These are phyloP conservation scores for Pipistrellus nathusii DNA, from an alignment of 2,797 vertebrate genomes.

Conservation along the genomic window DNA sequence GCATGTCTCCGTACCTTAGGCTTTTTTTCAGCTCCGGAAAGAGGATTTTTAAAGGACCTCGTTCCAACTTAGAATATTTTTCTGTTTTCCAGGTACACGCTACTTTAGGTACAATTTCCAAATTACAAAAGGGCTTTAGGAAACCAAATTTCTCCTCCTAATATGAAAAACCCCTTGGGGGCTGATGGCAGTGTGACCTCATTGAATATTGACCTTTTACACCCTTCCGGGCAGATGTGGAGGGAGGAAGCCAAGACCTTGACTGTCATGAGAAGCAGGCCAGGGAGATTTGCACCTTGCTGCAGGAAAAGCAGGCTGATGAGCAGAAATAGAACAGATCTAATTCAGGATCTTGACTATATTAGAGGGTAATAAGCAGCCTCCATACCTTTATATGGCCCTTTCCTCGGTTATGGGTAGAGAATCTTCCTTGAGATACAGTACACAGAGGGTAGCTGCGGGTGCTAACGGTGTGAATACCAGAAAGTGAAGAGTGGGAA, in stretches of 20 bases:
- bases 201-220: constrained; percentile 16
- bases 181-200: neutral
- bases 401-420: neutral
- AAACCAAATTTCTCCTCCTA: constrained; percentile 15
- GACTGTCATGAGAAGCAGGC: neutral
- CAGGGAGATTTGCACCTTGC: constrained; percentile 35
- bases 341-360: constrained; percentile 24
- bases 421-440: neutral
- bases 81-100: constrained; percentile 15
- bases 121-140: constrained; percentile 1
- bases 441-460: neutral
- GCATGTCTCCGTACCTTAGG: too few relatives aligned
- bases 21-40: too few relatives aligned
- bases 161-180: neutral
- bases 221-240: neutral
- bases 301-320: neutral
- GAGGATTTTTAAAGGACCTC: constrained; percentile 8
- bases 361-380: neutral
- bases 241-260: constrained; percentile 1
- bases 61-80: constrained; percentile 22
- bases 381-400: neutral
- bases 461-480: neutral
- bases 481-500: neutral
- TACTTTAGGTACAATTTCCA: constrained; percentile 28
- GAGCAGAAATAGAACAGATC: neutral